These are phyloP conservation scores for Planiliza haematocheilus DNA, from an alignment of 2,113 vertebrate genomes.

Conservation along the genomic window DNA sequence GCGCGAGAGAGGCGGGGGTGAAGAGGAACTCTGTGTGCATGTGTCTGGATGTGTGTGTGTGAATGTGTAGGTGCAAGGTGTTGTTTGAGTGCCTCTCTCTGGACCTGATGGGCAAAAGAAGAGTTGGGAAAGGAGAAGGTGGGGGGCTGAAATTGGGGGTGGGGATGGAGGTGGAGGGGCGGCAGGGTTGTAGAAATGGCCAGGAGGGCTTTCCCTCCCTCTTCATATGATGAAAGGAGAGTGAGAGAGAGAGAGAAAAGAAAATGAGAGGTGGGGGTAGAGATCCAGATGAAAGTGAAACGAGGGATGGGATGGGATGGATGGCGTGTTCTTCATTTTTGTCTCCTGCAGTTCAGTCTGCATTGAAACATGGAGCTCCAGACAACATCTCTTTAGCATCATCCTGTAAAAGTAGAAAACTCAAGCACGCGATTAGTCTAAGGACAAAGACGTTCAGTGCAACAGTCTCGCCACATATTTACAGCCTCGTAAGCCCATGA, in stretches of 20 bases:
- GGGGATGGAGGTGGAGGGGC: conserved; percentile 40
- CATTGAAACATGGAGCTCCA: conserved; percentile 41
- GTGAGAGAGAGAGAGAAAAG: conserved; percentile 50
- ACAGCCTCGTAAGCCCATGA: conserved; percentile 34
- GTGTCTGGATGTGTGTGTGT: conserved; percentile 43
- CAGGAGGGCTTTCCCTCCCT: conserved; percentile 69
- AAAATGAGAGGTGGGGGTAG: conserved; percentile 54
- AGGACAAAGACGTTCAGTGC: conserved; percentile 15
- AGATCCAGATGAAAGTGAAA: conserved; percentile 74
- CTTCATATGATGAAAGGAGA: conserved; percentile 78
- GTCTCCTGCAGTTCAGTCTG: conserved; percentile 54
- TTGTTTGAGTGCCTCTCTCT: conserved; percentile 72
- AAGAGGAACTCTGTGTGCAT: conserved; percentile 49
- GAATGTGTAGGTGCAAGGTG: conserved; percentile 66
- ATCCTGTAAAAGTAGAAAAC: conserved; percentile 37
- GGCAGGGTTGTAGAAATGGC: conserved; percentile 66
- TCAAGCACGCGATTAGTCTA: conserved; percentile 8
- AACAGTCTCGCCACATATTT: conserved; percentile 37
- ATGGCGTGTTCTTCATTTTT: conserved; percentile 52
- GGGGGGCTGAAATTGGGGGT: conserved; percentile 38
- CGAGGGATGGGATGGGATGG: conserved; percentile 50
- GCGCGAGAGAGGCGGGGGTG: conserved; percentile 67
- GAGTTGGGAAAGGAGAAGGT: conserved; percentile 45
- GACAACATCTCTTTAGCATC: conserved; percentile 41
- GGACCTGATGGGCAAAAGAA: conserved; percentile 75